Evolutionary conservation across 2,888 invertebrate genomes (phyloP), one percentile per base, ranked within the genome.

Genomic region (Cephus pulcher): DNA sequence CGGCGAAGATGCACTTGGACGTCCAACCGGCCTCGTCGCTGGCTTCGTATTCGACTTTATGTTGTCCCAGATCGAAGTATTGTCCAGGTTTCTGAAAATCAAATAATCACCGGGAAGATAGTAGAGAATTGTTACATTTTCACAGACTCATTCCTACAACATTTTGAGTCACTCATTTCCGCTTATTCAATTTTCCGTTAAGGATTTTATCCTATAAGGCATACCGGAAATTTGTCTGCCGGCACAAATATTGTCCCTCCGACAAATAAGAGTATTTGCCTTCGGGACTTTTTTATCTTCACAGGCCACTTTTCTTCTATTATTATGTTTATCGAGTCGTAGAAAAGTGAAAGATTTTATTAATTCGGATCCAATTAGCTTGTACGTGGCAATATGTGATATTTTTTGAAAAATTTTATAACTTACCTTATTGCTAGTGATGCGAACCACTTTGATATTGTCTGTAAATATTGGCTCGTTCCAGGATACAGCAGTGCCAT

Each of bases 21-120:
- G 91, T 90, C 90, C 93, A 93, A 34, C 92, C 92, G 15, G 92
- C 92, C 32, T 91, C 91, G 85, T 93, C 93, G 82, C 88, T 90
- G 12, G 92, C 93, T 80, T 92, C 92, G 86, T 93, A 93, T 81
- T 92, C 92, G 78, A 93, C 89, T 82, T 92, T 91, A 86, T 93
- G 93, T 15, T 90, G 92, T 11, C 93, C 93, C 73, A 90, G 81
- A 40, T 91, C 89, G 82, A 93, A 92, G 73, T 86, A 86, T 34
- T 89, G 90, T 30, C 92, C 93, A 4, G 93, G 56, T 56, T 56
- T 56, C 56, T 56, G 23, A 56, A 56, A 56, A 23, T 56, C 9
- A 2, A 56, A 56, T 56, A 2, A 23, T 56, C 56, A 56, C 56
- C 1, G 56, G 56, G 56, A 56, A 56, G 9, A 56, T 9, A 56